These are phyloP conservation scores for Pseudachorutes palmiensis DNA, from an alignment of 1,140 invertebrate species.

Conservation along the genomic window DNA sequence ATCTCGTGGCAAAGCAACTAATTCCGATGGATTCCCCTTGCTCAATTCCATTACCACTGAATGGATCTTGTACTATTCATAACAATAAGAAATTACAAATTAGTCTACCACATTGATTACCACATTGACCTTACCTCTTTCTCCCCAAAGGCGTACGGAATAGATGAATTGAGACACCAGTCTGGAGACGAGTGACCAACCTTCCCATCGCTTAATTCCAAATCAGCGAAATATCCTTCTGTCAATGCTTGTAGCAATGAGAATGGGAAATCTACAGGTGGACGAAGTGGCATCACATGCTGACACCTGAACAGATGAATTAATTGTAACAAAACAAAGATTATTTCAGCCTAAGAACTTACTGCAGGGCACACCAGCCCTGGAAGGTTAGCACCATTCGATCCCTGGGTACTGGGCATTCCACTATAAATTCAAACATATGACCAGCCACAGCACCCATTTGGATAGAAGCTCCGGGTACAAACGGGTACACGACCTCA, in stretches of 20 bases:
- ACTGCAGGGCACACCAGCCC: constrained; percentile 54
- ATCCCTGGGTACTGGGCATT: constrained; percentile 48
- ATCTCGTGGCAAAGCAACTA: constrained; percentile 50
- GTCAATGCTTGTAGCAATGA: constrained; percentile 54
- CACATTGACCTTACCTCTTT: constrained; percentile 7
- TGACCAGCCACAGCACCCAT: constrained; percentile 57
- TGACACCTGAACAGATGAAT: no score
- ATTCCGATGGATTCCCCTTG: constrained; percentile 49
- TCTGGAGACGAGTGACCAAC: neutral
- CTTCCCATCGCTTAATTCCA: constrained; percentile 36
- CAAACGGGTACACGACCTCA: constrained; percentile 46
- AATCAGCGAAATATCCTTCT: constrained; percentile 57
- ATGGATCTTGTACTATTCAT: constrained; percentile 54
- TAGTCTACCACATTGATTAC: no score
- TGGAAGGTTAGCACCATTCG: constrained; percentile 53
- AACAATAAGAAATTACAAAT: constrained; percentile 24
- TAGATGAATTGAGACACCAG: neutral
- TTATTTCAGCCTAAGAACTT: no score
- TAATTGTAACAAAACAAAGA: no score
- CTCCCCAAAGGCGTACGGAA: constrained; percentile 11
- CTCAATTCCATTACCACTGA: constrained; percentile 51
- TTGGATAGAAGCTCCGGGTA: constrained; percentile 45
- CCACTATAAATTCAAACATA: constrained; percentile 57
- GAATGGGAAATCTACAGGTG: constrained; percentile 47
- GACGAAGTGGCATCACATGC: constrained; percentile 42